These are phyloP conservation scores for Trichechus manatus DNA, from an alignment of 2,113 vertebrate species.

Conservation along the genomic window DNA sequence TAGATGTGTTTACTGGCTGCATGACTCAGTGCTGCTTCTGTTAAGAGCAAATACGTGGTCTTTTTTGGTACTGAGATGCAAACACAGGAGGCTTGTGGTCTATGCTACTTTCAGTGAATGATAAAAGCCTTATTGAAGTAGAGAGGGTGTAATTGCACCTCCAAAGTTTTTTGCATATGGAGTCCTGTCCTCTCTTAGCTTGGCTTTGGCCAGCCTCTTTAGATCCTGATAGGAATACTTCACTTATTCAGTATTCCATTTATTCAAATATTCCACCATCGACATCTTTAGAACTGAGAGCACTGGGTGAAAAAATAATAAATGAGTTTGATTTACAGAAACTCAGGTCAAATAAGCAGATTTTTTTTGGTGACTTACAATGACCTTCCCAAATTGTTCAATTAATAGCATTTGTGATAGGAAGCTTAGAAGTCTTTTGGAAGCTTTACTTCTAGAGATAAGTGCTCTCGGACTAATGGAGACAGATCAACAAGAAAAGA, in stretches of 20 bases:
- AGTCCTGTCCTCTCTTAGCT: neutral
- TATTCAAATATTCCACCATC: conserved; percentile 4
- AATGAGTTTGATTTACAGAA: neutral
- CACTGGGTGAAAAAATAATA: conserved; percentile 1
- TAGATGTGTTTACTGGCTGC: conserved; percentile 76
- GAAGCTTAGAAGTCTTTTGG: neutral
- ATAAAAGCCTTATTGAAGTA: neutral
- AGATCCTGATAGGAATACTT: neutral
- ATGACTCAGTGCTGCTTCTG: conserved; percentile 78
- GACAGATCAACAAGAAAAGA: neutral
- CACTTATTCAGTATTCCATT: neutral
- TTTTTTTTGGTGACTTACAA: neutral
- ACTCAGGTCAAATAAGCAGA: conserved; percentile 24
- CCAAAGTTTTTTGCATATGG: conserved; percentile 24
- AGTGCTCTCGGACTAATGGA: neutral
- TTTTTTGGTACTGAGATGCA: conserved; percentile 69
- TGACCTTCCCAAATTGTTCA: neutral
- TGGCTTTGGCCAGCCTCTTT: neutral
- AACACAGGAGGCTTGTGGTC: conserved; percentile 48
- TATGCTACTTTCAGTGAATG: conserved; percentile 27
- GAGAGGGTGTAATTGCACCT: neutral
- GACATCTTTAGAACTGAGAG: conserved; percentile 16
- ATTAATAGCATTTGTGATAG: neutral
- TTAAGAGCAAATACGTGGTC: conserved; percentile 62
- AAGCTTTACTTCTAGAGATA: conserved; percentile 33